Conservation (phyloP, 2,797 vertebrate genomes). For the Syngnathus rostellatus region DNA sequence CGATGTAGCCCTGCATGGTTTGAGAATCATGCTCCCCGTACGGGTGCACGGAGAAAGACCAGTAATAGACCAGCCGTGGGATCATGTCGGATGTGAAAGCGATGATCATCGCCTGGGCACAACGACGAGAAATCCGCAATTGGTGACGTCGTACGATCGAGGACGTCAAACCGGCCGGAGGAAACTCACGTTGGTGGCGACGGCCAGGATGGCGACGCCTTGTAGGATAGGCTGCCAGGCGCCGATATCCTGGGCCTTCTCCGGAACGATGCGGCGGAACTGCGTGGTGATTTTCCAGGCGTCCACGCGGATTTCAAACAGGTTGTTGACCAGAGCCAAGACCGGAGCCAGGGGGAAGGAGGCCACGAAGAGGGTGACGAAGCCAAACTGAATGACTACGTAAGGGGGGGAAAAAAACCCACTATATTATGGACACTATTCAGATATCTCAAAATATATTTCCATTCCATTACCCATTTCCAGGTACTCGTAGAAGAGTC, state of each 20-base stretch:
- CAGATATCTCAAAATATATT: too few species aligned
- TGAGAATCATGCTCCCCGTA: slow-evolving; percentile 61
- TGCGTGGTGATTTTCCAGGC: slow-evolving; percentile 92
- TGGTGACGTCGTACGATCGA: not conserved
- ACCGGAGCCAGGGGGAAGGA: slow-evolving; percentile 90
- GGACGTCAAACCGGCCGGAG: not conserved
- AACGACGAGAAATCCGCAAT: not conserved
- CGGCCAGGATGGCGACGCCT: slow-evolving; percentile 83
- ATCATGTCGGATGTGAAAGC: slow-evolving; percentile 96
- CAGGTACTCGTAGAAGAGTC: slow-evolving; percentile 90
- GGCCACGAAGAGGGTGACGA: slow-evolving; percentile 91
- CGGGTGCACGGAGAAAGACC: slow-evolving; percentile 85
- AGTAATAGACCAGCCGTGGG: slow-evolving; percentile 90
- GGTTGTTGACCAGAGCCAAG: slow-evolving; percentile 87
- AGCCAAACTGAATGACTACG: slow-evolving; percentile 93
- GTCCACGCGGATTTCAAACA: slow-evolving; percentile 86
- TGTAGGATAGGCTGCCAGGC: slow-evolving; percentile 94
- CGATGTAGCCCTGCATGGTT: slow-evolving; percentile 89
- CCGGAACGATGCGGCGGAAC: slow-evolving; percentile 78
- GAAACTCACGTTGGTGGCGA: slow-evolving; percentile 82
- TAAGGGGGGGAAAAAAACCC: too few species aligned
- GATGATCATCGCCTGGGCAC: slow-evolving; percentile 84
- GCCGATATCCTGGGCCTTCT: slow-evolving; percentile 85
- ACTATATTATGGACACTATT: too few species aligned
- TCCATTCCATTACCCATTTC: slow-evolving; percentile 79